phyloP scores from a whole-genome alignment of 2,113 vertebrate genomes.

The Panthera tigris region DNA sequence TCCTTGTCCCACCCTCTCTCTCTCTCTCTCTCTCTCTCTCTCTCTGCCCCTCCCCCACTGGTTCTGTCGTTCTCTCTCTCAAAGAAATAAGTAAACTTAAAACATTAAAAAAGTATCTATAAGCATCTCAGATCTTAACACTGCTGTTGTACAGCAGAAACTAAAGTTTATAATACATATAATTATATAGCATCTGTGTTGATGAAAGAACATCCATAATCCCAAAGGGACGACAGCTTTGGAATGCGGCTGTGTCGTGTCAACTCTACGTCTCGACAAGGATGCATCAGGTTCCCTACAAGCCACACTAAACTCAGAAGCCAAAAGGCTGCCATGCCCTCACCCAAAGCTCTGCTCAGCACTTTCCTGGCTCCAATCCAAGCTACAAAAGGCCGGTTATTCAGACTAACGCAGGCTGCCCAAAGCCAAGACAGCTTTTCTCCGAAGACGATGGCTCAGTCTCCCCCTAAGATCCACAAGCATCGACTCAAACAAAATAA shows the following conservation, averaged over 20 bases:
- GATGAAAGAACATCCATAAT: background rate
- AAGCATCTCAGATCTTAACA: background rate
- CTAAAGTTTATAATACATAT: background rate
- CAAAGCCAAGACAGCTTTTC: background rate
- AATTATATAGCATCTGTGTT: background rate
- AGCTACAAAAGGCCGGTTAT: background rate
- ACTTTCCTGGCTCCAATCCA: background rate
- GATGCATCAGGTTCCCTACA: background rate
- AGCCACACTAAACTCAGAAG: background rate
- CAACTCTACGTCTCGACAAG: background rate
- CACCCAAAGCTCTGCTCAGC: background rate
- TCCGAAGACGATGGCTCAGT: background rate
- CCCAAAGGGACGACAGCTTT: background rate
- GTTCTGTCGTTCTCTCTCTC: too few species aligned
- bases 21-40: too few species aligned
- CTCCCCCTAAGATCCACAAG: background rate
- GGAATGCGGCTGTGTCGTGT: background rate
- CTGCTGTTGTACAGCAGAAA: background rate
- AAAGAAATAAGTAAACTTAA: too few species aligned
- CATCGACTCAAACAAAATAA: background rate
- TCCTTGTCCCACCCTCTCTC: too few species aligned
- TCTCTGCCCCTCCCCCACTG: too few species aligned
- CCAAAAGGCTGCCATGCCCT: background rate
- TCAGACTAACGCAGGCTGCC: background rate
- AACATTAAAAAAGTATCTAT: too few species aligned